Conservation (phyloP, 2,113 vertebrate genomes). For the Centrocercus urophasianus region DNA sequence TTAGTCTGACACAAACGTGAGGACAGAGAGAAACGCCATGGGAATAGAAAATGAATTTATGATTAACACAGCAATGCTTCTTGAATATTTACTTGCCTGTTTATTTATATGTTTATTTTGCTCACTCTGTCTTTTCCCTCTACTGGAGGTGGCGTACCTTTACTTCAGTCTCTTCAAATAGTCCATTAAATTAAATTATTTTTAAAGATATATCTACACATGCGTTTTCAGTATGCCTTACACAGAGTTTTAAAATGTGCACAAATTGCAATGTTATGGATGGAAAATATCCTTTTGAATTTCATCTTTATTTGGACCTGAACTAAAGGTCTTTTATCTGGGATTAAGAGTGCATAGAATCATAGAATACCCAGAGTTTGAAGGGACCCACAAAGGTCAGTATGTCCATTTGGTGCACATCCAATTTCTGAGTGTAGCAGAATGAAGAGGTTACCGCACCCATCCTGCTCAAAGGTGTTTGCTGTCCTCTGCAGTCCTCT, state of each 20-base stretch:
- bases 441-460: background rate
- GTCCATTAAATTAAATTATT: background rate
- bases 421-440: background rate
- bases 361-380: background rate
- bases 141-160: fast-evolving
- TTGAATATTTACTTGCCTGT: background rate
- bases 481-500: background rate
- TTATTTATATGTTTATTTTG: background rate
- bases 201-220: background rate
- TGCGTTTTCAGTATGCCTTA: background rate
- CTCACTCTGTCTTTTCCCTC: background rate
- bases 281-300: background rate
- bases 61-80: background rate
- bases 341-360: background rate
- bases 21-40: background rate
- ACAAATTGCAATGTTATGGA: background rate
- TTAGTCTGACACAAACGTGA: background rate
- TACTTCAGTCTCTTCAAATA: background rate
- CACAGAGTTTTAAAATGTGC: background rate
- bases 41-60: background rate
- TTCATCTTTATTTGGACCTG: background rate
- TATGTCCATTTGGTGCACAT: background rate
- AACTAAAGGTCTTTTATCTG: background rate
- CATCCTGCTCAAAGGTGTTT: background rate
- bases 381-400: background rate